Base-by-base conservation (phyloP, 2,888 invertebrate genomes). In the Latheticus oryzae region DNA sequence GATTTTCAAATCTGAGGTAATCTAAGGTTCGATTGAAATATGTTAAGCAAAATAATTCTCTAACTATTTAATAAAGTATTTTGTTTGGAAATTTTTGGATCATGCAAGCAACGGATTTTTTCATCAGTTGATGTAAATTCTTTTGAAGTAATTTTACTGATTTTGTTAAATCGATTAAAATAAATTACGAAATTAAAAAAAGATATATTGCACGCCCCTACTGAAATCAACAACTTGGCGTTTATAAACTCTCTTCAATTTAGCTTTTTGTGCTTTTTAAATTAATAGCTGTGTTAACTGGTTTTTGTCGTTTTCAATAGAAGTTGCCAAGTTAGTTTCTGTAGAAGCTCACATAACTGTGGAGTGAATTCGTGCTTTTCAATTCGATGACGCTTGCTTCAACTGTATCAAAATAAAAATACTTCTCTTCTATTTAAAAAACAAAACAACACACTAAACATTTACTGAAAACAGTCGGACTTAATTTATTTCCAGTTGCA, bases 241-340 rank as follows among this genome's bases (percentile, higher is more conserved):
- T 47, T 38, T 40, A 38, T 33, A 33, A 23, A n/a, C 16, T 16
- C 32, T 32, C 42, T 42, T 42, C 42, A 40, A 52, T 52, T 52
- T 52, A 37, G 52, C 52, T 40, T 51, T 38, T 38, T 51, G 38
- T 30, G 51, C 51, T 51, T 52, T 52, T 52, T 52, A 52, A 52
- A 52, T 42, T 52, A 52, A 52, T 52, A 52, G 42, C 33, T 33
- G 42, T 42, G 33, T 42, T 52, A 52, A 51, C 33, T 52, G 52
- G 42, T 52, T 40, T 42, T 52, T 45, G 12, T 42, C 30, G 24
- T 24, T 42, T 42, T 33, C 52, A 40, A 38, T 38, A 16, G 52
- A 38, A 52, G 32, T 42, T 52, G 40, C 52, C 42, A 42, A 52
- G 42, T 52, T 30, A 33, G 52, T 52, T 38, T 51, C 40, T 17